These are phyloP conservation scores for Tachyglossus aculeatus DNA, from an alignment of 2,797 vertebrate genomes.

Conservation along the genomic window DNA sequence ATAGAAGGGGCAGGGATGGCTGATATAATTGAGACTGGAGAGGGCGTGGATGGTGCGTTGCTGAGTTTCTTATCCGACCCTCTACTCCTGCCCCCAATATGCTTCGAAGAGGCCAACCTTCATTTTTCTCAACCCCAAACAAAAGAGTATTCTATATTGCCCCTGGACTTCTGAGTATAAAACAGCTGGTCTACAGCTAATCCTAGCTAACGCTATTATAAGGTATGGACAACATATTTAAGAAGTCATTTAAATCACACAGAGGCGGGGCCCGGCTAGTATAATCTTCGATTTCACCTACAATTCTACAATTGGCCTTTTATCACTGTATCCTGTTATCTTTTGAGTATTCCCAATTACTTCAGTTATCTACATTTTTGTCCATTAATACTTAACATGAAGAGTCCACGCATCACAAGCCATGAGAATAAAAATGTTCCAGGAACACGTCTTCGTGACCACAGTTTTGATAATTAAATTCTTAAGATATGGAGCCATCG, in stretches of 20 bases:
- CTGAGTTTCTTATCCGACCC: no score
- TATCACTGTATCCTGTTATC: not conserved
- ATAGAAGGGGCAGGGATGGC: no score
- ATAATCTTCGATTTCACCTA: not conserved
- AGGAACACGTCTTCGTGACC: constrained; percentile 10
- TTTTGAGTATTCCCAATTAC: constrained; percentile 26
- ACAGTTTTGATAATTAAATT: constrained; percentile 1
- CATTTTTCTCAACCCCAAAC: not conserved
- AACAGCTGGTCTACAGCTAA: not conserved
- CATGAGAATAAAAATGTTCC: constrained; percentile 7
- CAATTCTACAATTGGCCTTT: constrained; percentile 38
- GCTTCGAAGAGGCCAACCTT: no score
- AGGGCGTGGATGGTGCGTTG: no score
- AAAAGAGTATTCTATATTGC: not conserved
- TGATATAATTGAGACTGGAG: no score
- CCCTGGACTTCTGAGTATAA: not conserved
- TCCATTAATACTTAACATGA: constrained; percentile 23
- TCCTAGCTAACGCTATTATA: constrained; percentile 10
- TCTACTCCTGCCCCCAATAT: no score
- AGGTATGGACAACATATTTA: constrained; percentile 1
- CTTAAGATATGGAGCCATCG: constrained; percentile 32
- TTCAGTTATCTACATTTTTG: constrained; percentile 7
- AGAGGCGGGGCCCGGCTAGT: not conserved
- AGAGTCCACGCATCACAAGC: constrained; percentile 21
- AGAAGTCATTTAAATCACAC: constrained; percentile 12